Percentiles rank a stretch among this genome's conserved stretches.
Evolutionary conservation across 2,113 vertebrate genomes (phyloP).

Genomic region (Caranx melampygus): DNA sequence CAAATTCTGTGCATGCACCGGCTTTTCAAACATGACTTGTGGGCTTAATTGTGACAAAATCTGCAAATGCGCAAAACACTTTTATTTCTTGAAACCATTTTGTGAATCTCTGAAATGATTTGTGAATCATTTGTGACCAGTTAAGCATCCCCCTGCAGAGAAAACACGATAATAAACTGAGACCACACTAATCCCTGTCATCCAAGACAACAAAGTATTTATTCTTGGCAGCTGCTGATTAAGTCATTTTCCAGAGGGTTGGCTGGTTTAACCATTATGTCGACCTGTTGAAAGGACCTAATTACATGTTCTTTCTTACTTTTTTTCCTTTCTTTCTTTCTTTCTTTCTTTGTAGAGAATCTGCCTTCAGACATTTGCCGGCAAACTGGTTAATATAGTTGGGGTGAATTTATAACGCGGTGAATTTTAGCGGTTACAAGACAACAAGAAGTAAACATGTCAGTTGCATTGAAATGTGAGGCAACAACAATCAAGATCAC

Average conservation of each 20-base stretch:
- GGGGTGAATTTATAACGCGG: not conserved
- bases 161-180: not conserved
- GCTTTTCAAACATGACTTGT: not conserved
- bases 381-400: not conserved
- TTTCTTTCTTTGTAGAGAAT: not conserved
- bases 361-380: not conserved
- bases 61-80: not conserved
- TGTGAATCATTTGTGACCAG: conserved; percentile 7
- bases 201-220: not conserved
- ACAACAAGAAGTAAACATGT: not conserved
- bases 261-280: not conserved
- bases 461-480: not conserved
- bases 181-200: conserved; percentile 12
- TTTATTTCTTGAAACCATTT: not conserved
- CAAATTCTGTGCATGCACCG: not conserved
- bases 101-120: conserved; percentile 2
- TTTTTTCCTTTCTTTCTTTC: not conserved
- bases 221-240: conserved; percentile 1
- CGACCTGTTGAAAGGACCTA: not conserved
- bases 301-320: not conserved
- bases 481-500: not conserved
- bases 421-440: not conserved
- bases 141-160: not conserved
- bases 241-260: not conserved
- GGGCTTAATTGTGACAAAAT: not conserved